Conservation (phyloP, 2,888 invertebrate species). For the Chesias legatella region DNA sequence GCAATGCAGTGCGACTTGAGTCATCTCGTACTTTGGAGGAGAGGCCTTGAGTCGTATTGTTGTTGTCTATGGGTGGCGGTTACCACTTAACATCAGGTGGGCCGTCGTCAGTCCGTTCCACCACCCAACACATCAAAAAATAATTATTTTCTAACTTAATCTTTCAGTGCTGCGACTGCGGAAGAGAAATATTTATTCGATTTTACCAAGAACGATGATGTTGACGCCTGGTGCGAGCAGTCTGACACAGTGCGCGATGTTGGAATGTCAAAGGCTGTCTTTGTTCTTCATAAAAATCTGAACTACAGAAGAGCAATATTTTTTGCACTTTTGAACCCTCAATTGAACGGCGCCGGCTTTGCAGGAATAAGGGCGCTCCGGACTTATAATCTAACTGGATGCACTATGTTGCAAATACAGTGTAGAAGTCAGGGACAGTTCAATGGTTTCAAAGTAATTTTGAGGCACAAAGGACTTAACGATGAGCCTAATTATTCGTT, state of each 20-base stretch:
- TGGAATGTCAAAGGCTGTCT: slow-evolving; percentile 83
- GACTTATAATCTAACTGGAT: slow-evolving; percentile 70
- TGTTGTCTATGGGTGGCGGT: too few relatives aligned
- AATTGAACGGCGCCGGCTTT: slow-evolving; percentile 84
- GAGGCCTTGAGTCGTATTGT: too few relatives aligned
- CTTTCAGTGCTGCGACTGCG: slow-evolving; percentile 37
- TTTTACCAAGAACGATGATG: slow-evolving; percentile 74
- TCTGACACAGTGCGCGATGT: slow-evolving; percentile 83
- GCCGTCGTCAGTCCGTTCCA: too few relatives aligned
- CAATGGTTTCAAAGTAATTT: slow-evolving; percentile 80
- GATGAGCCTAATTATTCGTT: slow-evolving; percentile 81
- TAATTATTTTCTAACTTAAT: not conserved
- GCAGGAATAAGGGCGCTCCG: slow-evolving; percentile 80
- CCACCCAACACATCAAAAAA: too few relatives aligned
- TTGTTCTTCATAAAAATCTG: slow-evolving; percentile 80
- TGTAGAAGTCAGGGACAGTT: slow-evolving; percentile 82
- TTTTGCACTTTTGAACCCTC: slow-evolving; percentile 83
- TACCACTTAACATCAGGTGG: too few relatives aligned
- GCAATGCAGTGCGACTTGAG: too few relatives aligned
- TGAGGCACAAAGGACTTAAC: slow-evolving; percentile 79
- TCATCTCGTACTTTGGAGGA: too few relatives aligned
- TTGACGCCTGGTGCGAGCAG: slow-evolving; percentile 81
- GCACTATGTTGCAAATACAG: slow-evolving; percentile 69
- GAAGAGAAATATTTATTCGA: slow-evolving; percentile 75
- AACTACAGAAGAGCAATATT: slow-evolving; percentile 82